Percentiles rank a stretch among this genome's conserved stretches.
These are phyloP conservation scores for Beris chalybata DNA, from an alignment of 2,888 invertebrate species.

Conservation along the genomic window DNA sequence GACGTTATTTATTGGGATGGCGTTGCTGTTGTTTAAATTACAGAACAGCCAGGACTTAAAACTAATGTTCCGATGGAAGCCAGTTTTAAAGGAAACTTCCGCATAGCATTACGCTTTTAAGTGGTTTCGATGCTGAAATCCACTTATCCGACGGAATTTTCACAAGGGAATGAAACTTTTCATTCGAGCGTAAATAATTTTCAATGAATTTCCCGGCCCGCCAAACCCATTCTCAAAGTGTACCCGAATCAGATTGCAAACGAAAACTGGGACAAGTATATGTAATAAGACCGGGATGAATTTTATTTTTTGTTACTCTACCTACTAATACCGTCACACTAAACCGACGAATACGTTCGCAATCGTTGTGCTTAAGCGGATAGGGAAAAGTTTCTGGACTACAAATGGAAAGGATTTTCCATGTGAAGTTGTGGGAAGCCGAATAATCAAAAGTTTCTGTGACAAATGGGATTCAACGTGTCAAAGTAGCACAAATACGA, in stretches of 20 bases:
- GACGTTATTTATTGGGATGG: conserved; percentile 4
- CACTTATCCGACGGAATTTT: no score
- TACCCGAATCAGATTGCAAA: conserved; percentile 2
- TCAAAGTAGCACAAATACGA: conserved; percentile 4
- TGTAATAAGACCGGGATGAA: no score
- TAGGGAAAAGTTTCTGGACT: neutral
- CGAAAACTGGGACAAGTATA: neutral
- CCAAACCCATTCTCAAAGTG: neutral
- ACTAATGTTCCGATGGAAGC: neutral
- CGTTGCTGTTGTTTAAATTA: neutral
- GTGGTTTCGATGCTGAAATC: no score
- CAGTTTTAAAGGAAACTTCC: no score
- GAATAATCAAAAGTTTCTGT: conserved; percentile 30
- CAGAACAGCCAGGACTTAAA: neutral
- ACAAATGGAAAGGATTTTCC: conserved; percentile 30
- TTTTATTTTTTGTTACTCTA: no score
- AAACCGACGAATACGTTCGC: no score
- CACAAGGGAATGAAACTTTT: no score
- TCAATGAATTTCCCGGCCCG: conserved; percentile 5
- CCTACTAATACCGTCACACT: no score
- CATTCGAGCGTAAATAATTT: neutral
- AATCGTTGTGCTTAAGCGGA: neutral
- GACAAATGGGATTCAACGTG: conserved; percentile 24
- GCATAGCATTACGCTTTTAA: no score
- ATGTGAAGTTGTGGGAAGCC: conserved; percentile 15